Base-by-base conservation (phyloP, 1,140 invertebrate species). In the Pachypeltis micranthus region DNA sequence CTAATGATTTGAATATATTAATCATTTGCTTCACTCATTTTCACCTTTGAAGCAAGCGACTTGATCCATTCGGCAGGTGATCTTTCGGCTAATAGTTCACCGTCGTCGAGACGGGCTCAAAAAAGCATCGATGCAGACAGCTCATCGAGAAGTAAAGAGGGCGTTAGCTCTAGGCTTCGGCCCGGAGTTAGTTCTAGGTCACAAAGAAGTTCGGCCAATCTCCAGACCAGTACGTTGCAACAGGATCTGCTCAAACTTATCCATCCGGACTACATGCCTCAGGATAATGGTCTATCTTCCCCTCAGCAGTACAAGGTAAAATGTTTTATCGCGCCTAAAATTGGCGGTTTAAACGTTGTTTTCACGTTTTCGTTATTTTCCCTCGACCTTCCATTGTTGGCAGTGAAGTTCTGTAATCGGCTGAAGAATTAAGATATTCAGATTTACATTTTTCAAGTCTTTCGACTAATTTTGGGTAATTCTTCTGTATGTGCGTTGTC, bases 221-320 rank as follows among this genome's bases (percentile, higher is more conserved):
- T 84, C 21, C 79, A 78, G 0, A 80, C 79, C 0, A 85, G 81
- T 68, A 88, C 84, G 24, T 75, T 92, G 2, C 87, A 94, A 76
- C 90, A 94, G 72, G 91, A 96, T 70, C 76, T 96, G 1, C 86
- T 93, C 78, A 83, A 87, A 31, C 77, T 96, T 1, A 94, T 96
- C 65, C 89, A 90, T 76, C 89, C 90, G 0, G 91, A 94, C 71
- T 83, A 84, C 64, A 82, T 84, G 64, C 77, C 72, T 63, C 57
- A 59, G 24, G 57, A 59, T 21, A 51, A 51, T 51, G 47, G 47
- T 4, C 12, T 51, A 10, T 16, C 47, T 4, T 51, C 47, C 12
- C 23, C 47, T 21, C 47, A 51, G 19, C 47, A 51, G 23, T 51
- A 10, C 47, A 51, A 51, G 47, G 47, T 51, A 16, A n/a, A n/a